A percentile compares a stretch with the other conserved stretches of the same genome.
Evolutionary conservation across 2,113 vertebrate genomes (phyloP).

Genomic region (Bombycilla garrulus): DNA sequence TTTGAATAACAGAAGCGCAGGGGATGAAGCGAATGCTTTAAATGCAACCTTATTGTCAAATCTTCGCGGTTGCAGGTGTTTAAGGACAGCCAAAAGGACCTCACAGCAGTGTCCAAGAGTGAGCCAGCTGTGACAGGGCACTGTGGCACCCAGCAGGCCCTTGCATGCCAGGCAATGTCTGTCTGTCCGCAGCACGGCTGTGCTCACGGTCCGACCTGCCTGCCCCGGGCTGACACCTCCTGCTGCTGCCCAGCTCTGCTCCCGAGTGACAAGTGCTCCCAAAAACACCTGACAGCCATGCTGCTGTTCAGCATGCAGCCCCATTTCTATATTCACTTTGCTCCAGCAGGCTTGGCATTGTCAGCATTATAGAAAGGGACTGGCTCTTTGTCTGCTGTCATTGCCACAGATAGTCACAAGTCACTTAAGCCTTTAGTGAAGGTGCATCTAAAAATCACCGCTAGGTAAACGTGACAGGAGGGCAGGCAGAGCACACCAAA

Average conservation of each 20-base stretch:
- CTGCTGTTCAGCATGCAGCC: background rate
- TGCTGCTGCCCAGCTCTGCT: background rate
- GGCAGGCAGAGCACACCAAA: background rate
- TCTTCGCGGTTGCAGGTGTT: background rate
- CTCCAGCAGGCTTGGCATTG: background rate
- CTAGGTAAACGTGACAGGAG: background rate
- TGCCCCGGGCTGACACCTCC: background rate
- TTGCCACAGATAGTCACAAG: background rate
- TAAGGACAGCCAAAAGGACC: background rate
- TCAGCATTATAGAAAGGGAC: background rate
- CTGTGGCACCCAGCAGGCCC: background rate
- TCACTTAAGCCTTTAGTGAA: background rate
- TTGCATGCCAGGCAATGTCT: background rate
- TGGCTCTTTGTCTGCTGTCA: background rate
- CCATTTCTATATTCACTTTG: background rate
- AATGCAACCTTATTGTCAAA: background rate
- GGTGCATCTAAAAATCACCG: fast-evolving
- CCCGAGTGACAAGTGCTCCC: background rate
- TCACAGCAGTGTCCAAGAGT: background rate
- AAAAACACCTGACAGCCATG: background rate
- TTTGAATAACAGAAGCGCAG: background rate
- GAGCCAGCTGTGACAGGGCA: background rate
- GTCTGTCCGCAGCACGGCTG: background rate
- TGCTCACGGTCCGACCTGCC: fast-evolving
- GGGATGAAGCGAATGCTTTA: background rate